Evolutionary conservation across 37 sponge, comb jelly and placozoan species (phyloP).

Genomic region (Aphrocallistes beatrix): DNA sequence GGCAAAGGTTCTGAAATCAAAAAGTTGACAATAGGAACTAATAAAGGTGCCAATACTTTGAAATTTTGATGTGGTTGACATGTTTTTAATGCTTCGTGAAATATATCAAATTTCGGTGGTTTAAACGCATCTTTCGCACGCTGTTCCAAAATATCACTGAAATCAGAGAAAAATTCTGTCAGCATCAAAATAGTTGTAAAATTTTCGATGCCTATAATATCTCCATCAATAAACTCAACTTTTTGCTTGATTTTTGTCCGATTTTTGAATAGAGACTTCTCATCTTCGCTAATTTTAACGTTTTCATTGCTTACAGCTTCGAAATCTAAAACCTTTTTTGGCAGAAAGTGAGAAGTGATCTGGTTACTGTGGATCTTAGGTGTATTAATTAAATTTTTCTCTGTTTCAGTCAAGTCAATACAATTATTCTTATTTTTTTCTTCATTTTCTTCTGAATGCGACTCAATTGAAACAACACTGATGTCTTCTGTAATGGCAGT

Average conservation of each 20-base stretch:
- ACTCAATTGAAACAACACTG: neutral
- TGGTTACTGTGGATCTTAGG: neutral
- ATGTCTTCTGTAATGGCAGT: neutral
- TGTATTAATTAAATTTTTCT: neutral
- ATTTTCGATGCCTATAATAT: neutral
- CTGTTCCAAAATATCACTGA: neutral
- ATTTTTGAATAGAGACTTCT: neutral
- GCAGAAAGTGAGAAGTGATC: conserved; percentile 4
- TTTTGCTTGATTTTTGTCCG: neutral
- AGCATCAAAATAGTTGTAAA: neutral
- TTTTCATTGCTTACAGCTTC: neutral
- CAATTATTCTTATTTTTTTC: neutral
- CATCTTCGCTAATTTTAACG: neutral
- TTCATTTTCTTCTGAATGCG: neutral
- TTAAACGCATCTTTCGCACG: neutral
- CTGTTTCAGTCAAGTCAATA: neutral
- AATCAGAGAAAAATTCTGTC: neutral
- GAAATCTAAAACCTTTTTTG: neutral
- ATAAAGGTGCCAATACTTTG: neutral
- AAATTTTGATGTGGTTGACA: neutral
- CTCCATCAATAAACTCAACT: neutral
- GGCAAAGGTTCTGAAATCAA: neutral
- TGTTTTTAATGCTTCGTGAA: neutral
- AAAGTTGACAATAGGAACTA: neutral
- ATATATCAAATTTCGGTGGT: neutral